Evolutionary conservation across 2,797 vertebrate species (phyloP), one percentile per base, ranked within the genome.

Genomic region (Sebastes trivittatus): DNA sequence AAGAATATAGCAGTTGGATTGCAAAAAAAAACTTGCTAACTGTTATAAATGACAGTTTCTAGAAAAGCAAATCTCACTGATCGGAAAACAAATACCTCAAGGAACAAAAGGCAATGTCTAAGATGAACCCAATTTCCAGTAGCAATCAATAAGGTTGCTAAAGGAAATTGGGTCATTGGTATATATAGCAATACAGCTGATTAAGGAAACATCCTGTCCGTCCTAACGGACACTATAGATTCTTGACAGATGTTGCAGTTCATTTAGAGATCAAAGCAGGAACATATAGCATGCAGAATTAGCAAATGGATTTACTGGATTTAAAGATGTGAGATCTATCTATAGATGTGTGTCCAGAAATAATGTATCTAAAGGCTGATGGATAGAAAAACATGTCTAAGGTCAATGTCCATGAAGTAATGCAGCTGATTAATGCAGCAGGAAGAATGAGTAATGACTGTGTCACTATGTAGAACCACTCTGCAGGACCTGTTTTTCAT

Each of bases 91-190:
- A 72, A 83, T 60, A 67, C 58, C 59, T 84, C 13, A 46, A 71
- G 68, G 59, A 84, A 80, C 72, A 75, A 83, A 72, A 77, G 72
- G 60, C 23, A 8, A 65, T 25, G 80, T 82, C 69, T 23, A 18
- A 61, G 77, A 88, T 87, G 75, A 87, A 79, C 78, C n/a, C 80
- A 87, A 76, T 88, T 88, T 89, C 77, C 78, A 82, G 58, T 7
- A n/a, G 58, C 58, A 63, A 87, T 91, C 88, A 82, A 88, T 93
- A 80, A 49, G 18, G 75, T 88, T 16, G 34, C 62, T 13, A 54
- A 82, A 84, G 71, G 71, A 85, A 89, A 87, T 60, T 87, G 72
- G 91, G 85, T 82, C 83, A 78, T 72, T 87, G 75, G 75, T 79
- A 71, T 68, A 70, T 49, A 27, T 58, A 78, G 62, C 60, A 56